Percentiles rank a stretch among this genome's conserved stretches.
These are phyloP conservation scores for Raja brachyura DNA, from an alignment of 2,113 vertebrate species.

Conservation along the genomic window DNA sequence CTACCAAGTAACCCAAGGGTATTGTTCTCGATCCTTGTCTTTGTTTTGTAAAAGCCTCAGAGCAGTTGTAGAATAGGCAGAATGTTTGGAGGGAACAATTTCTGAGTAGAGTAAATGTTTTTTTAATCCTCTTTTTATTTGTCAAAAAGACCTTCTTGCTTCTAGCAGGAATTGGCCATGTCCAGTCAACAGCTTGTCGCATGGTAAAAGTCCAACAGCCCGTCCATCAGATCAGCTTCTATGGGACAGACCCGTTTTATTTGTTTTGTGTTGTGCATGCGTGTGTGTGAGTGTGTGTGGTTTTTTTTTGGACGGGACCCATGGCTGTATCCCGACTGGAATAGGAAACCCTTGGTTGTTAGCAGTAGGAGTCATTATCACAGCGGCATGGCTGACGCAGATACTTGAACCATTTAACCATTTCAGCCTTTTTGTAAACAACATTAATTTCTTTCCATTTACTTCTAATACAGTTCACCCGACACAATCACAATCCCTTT, in stretches of 20 bases:
- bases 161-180: background rate
- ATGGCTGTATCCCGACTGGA: background rate
- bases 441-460: constrained; percentile 23
- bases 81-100: constrained; percentile 33
- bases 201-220: background rate
- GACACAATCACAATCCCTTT: background rate
- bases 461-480: background rate
- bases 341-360: constrained; percentile 21
- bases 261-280: constrained; percentile 14
- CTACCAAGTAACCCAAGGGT: background rate
- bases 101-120: background rate
- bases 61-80: background rate
- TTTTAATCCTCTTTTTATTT: background rate
- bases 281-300: constrained; percentile 14
- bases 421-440: constrained; percentile 1
- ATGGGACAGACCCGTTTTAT: constrained; percentile 12
- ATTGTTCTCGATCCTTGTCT: background rate
- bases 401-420: background rate
- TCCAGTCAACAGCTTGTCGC: background rate
- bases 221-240: background rate
- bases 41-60: constrained; percentile 4
- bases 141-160: background rate
- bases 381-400: background rate
- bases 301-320: background rate
- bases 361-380: background rate